Evolutionary conservation across 1,140 invertebrate species (phyloP).

Genomic region (Formica exsecta): DNA sequence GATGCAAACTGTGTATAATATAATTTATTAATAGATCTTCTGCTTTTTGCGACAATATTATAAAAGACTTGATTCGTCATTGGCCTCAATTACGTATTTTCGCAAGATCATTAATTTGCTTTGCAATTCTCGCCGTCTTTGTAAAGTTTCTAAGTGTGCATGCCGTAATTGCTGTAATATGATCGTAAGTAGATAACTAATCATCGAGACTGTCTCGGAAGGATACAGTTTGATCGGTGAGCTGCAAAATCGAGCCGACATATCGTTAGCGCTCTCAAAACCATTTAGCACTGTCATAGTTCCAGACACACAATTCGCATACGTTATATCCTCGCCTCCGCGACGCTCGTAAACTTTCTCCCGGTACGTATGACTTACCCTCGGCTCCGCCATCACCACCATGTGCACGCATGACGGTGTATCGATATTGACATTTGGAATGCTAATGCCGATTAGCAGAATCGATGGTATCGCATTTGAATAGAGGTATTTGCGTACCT

Average conservation of each 20-base stretch:
- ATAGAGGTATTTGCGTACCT: slow-evolving; percentile 2
- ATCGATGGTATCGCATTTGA: slow-evolving; percentile 68
- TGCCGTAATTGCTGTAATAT: slow-evolving; percentile 67
- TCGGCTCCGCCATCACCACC: not conserved
- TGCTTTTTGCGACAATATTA: not conserved
- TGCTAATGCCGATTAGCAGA: slow-evolving; percentile 75
- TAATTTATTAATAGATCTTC: slow-evolving; percentile 15
- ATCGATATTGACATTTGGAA: slow-evolving; percentile 76
- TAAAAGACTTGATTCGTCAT: not conserved
- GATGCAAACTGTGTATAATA: not conserved
- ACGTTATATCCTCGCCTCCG: slow-evolving; percentile 46
- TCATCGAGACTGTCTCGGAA: slow-evolving; percentile 34
- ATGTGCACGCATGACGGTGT: slow-evolving; percentile 19
- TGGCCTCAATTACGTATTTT: not conserved
- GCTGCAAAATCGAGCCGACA: slow-evolving; percentile 64
- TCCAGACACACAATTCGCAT: slow-evolving; percentile 4
- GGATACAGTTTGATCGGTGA: slow-evolving; percentile 56
- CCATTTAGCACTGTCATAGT: slow-evolving; percentile 76
- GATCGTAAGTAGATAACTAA: slow-evolving; percentile 28
- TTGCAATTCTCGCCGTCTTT: slow-evolving; percentile 53
- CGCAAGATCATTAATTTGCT: not conserved
- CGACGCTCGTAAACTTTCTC: slow-evolving; percentile 72
- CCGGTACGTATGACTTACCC: slow-evolving; percentile 39
- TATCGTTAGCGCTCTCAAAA: slow-evolving; percentile 63
- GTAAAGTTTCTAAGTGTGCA: slow-evolving; percentile 31